Evolutionary conservation across 1,140 invertebrate species (phyloP), one percentile per base, ranked within the genome.

Genomic region (Ostrea denselamellosa): DNA sequence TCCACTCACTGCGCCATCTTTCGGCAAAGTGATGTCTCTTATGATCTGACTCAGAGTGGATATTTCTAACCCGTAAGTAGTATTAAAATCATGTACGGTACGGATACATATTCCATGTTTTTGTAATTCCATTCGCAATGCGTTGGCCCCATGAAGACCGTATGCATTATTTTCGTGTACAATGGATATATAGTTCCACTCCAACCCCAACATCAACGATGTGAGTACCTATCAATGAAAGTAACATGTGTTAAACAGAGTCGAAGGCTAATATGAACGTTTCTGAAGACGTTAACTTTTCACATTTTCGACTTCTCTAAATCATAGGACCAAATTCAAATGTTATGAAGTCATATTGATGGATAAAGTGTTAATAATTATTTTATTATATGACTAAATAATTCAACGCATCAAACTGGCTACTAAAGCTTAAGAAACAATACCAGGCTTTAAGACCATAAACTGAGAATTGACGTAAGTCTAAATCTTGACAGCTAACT

Each of bases 161-260:
- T 83, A 83, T 5, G 44, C 19, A 22, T 83, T 54, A n/a, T 83
- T 83, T 51, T 52, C 44, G 82, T 53, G 51, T 44, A 83, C 82
- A 53, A 83, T 83, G 25, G 82, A n/a, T 54, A 83, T 53, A 44
- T 83, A 83, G 28, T 83, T 83, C 82, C 82, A 83, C 14, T 83
- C 17, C 19, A 83, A 53, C 19, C 5, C n/a, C 9, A 19, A 25
- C 52, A 83, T 83, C 44, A 83, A n/a, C 10, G 44, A 8, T 7
- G 19, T 83, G 25, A 83, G 17, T n/a, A 54, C 82, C 82, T 83
- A 44, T 52, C 19, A 52, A 83, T 53, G 53, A 83, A 65, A 86
- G 14, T 22, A 53, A 77, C 25, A 58, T 19, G 34, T 44, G 14
- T 8, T 62, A 12, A 22, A 28, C 28, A 65, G 2, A 44, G 34